Conservation (phyloP, 2,888 invertebrate species). For the Hypomecis atomaria region DNA sequence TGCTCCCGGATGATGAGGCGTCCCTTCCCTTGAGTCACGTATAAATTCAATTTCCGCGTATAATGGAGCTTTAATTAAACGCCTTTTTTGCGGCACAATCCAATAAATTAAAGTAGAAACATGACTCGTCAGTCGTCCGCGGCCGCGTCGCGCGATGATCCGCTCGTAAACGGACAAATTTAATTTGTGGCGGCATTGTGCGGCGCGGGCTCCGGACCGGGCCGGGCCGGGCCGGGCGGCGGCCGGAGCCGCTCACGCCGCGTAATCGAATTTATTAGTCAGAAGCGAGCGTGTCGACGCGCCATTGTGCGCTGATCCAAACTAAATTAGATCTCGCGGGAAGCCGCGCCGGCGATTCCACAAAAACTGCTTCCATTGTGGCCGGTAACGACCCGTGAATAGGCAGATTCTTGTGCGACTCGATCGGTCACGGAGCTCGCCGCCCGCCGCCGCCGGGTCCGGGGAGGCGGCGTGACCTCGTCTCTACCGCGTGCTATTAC, state of each 20-base stretch:
- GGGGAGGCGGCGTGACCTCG: not conserved
- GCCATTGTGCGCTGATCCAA: constrained; percentile 38
- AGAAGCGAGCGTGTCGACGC: constrained; percentile 49
- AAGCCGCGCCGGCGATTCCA: constrained; percentile 19
- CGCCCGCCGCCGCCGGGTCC: not conserved
- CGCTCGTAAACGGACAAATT: constrained; percentile 52
- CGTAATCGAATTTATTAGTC: constrained; percentile 61
- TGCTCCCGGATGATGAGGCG: not conserved
- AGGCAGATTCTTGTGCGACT: constrained; percentile 18
- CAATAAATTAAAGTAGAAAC: constrained; percentile 58
- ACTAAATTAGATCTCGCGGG: constrained; percentile 36
- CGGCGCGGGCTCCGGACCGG: constrained; percentile 21
- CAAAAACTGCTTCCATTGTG: constrained; percentile 39
- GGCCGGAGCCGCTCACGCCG: not conserved
- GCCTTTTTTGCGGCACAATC: constrained; percentile 54
- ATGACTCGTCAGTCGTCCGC: constrained; percentile 50
- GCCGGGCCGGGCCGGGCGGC: constrained; percentile 25
- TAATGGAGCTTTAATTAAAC: constrained; percentile 53
- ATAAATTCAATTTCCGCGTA: constrained; percentile 36
- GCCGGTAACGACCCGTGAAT: constrained; percentile 36
- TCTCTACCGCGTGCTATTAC: not conserved
- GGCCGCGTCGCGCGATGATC: constrained; percentile 41
- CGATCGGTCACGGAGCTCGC: not conserved
- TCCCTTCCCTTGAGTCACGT: constrained; percentile 13
- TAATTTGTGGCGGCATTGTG: constrained; percentile 52